Percentiles rank a stretch among this genome's conserved stretches.
phyloP scores from a whole-genome alignment of 1,140 invertebrate species.

The Drosophila oshimai region DNA sequence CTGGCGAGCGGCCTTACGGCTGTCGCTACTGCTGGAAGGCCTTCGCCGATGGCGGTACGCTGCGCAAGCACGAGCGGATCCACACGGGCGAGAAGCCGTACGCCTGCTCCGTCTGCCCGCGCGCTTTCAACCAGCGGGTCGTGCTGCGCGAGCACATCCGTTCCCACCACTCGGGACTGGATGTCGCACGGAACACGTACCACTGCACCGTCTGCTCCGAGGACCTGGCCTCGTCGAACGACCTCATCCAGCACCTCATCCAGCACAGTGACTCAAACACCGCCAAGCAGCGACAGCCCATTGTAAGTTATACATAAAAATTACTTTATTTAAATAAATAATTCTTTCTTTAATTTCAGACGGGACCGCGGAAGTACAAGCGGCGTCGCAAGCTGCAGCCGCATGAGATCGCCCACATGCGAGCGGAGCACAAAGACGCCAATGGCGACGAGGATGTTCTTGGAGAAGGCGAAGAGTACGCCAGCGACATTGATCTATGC shows the following conservation, averaged over 20 bases:
- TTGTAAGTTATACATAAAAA: too few relatives aligned
- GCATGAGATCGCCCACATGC: conserved; percentile 84
- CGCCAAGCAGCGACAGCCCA: conserved; percentile 89
- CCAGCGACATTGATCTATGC: conserved; percentile 74
- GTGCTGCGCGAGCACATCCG: conserved; percentile 91
- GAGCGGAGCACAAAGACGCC: conserved; percentile 57
- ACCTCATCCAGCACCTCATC: conserved; percentile 90
- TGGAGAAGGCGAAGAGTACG: conserved; percentile 53
- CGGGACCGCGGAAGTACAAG: conserved; percentile 91
- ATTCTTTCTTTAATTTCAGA: conserved; percentile 82
- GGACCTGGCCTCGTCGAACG: conserved; percentile 87
- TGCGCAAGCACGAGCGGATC: conserved; percentile 98
- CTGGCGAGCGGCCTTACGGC: conserved; percentile 90
- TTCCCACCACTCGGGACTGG: conserved; percentile 91
- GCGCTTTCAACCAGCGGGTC: conserved; percentile 92
- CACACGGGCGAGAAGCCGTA: conserved; percentile 98
- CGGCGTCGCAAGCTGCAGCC: conserved; percentile 88
- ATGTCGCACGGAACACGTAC: conserved; percentile 85
- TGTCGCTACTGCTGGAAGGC: conserved; percentile 99
- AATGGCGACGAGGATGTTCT: conserved; percentile 32
- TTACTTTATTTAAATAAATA: too few relatives aligned
- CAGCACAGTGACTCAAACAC: conserved; percentile 93
- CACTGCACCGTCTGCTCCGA: conserved; percentile 90
- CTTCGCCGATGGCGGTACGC: conserved; percentile 98
- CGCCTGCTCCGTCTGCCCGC: conserved; percentile 95